Evolutionary conservation across 92 coral and sea anemone species (phyloP), one percentile per base, ranked within the genome.

Genomic region (Blastomussa wellsi): DNA sequence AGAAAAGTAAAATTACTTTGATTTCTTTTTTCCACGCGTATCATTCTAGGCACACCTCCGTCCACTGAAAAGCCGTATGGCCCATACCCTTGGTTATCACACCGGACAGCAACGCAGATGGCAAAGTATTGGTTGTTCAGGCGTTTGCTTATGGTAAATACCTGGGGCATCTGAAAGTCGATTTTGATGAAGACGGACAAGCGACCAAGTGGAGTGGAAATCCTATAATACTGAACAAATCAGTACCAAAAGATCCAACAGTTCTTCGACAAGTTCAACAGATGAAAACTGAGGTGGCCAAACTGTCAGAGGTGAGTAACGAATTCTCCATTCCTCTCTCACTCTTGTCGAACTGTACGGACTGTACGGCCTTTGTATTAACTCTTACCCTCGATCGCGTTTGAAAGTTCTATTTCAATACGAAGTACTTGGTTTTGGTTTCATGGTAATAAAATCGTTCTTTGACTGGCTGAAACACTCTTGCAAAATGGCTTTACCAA

Each of bases 201-300:
- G 88, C 88, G 66, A 96, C 89, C 24, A 81, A 82, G 26, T 96
- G 98, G 98, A 74, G 87, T 73, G 98, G 98, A 10, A 95, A 92
- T 74, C 98, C 98, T 24, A 91, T 94, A 51, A 70, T 95, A 41
- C 70, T 95, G 79, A 85, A 92, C 76, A 91, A 79, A 24, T 78
- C 89, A 37, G 88, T 96, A 44, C 64, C 74, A 0, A 86, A 90
- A 88, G 96, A 96, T 78, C 81, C 82, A 39, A 32, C 36, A 0
- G 69, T 88, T 5, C 64, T 78, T 26, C 69, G 73, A 28, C 84
- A 84, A 17, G 84, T 96, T 32, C 82, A 76, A 53, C 79, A 62
- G 78, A 86, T 92, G 98, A 92, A 92, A 79, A 28, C 11, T 28
- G 77, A 74, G 10, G 98, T 96, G 72, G 93, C 91, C 19, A 74